These are phyloP conservation scores for Microctonus aethiopoides DNA, from an alignment of 2,888 invertebrate genomes.

Conservation along the genomic window DNA sequence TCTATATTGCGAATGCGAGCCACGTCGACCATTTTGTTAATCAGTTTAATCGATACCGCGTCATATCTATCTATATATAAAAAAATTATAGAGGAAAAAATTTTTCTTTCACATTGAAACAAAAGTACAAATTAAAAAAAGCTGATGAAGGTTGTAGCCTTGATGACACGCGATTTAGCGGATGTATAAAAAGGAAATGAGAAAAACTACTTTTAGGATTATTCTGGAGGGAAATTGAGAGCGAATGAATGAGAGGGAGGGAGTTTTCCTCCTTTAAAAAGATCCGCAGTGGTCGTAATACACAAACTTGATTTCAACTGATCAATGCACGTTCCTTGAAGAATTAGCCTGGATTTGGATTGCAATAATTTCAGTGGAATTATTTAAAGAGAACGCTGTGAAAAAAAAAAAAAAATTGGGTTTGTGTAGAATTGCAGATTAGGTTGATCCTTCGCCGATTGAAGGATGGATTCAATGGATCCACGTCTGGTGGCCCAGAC, in stretches of 20 bases:
- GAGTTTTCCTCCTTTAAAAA: neutral
- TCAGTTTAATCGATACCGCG: conserved; percentile 22
- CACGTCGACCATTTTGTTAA: conserved; percentile 21
- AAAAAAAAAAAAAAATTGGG: conserved; percentile 30
- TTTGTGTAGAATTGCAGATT: conserved; percentile 45
- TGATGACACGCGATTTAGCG: neutral
- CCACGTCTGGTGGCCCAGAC: conserved; percentile 75
- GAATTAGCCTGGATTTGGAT: conserved; percentile 1
- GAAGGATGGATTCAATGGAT: conserved; percentile 69
- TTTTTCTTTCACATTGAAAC: neutral
- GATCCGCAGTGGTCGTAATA: neutral
- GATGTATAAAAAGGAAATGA: neutral
- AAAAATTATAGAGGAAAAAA: too few species aligned
- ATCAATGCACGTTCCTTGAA: conserved; percentile 6
- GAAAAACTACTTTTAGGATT: neutral
- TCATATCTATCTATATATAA: conserved; percentile 4
- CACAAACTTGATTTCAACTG: neutral
- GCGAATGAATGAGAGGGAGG: neutral
- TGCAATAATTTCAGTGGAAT: neutral
- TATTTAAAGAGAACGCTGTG: neutral
- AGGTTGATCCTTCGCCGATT: conserved; percentile 28
- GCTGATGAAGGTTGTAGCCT: neutral
- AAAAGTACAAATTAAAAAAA: neutral
- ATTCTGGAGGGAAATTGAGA: neutral
- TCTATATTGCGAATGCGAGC: neutral